These are phyloP conservation scores for Formicarius rufipectus DNA, from an alignment of 2,113 vertebrate species.

Conservation along the genomic window DNA sequence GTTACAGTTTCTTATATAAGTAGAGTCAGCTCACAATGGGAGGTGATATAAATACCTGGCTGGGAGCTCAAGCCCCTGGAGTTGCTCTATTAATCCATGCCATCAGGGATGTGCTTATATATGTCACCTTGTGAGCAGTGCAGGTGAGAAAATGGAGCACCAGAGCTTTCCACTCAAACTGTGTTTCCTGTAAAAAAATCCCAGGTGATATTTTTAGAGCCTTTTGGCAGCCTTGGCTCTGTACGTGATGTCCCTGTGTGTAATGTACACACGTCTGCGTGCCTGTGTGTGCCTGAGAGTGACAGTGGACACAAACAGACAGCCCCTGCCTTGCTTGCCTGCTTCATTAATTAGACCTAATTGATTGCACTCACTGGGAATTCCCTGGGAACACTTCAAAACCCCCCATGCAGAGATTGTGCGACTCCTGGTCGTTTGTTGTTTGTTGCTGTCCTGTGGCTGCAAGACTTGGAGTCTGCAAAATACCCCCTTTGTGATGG, in stretches of 20 bases:
- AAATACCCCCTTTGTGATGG: background rate
- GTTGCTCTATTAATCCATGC: slow-evolving; percentile 29
- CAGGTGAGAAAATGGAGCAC: slow-evolving; percentile 9
- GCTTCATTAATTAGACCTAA: slow-evolving; percentile 23
- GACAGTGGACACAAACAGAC: background rate
- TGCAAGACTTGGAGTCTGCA: background rate
- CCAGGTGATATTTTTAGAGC: background rate
- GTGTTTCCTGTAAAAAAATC: background rate
- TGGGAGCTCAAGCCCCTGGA: slow-evolving; percentile 21
- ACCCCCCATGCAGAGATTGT: background rate
- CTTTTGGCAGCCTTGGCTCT: background rate
- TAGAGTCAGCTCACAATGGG: background rate
- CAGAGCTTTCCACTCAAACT: background rate
- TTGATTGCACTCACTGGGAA: slow-evolving; percentile 20
- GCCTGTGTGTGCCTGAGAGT: background rate
- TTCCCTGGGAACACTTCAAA: slow-evolving; percentile 38
- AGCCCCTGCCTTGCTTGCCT: background rate
- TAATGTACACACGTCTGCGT: background rate
- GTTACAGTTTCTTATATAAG: background rate
- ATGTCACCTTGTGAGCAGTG: slow-evolving; percentile 5
- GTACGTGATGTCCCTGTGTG: background rate
- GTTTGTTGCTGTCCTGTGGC: background rate
- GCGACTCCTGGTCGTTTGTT: background rate
- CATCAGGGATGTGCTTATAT: slow-evolving; percentile 1
- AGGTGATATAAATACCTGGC: slow-evolving; percentile 41